These are phyloP conservation scores for Megaleporinus macrocephalus DNA, from an alignment of 2,113 vertebrate genomes.

Conservation along the genomic window DNA sequence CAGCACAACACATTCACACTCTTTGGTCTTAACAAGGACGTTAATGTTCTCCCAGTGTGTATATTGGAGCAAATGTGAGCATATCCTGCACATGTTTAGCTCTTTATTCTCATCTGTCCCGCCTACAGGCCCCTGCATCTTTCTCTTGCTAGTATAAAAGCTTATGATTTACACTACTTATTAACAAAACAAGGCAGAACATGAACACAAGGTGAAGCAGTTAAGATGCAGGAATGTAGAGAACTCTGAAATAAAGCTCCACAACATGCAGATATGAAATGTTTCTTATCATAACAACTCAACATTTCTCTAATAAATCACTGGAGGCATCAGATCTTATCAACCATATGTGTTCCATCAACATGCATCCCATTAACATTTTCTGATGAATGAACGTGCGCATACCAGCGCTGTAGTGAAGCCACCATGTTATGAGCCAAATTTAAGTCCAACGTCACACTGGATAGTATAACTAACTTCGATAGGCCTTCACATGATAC, in stretches of 20 bases:
- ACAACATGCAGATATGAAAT: not conserved
- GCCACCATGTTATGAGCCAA: no score
- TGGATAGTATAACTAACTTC: no score
- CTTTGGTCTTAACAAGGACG: constrained; percentile 20
- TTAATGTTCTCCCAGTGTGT: constrained; percentile 12
- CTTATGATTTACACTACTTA: constrained; percentile 19
- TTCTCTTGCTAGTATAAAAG: not conserved
- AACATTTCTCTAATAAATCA: not conserved
- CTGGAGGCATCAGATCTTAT: not conserved
- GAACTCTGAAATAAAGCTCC: not conserved
- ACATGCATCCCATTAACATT: not conserved
- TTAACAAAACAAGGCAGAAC: constrained; percentile 23
- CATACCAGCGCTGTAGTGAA: no score
- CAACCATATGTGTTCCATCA: not conserved
- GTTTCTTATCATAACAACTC: not conserved
- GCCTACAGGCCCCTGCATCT: not conserved
- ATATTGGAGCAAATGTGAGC: not conserved
- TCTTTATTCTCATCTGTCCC: not conserved
- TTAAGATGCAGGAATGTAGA: not conserved
- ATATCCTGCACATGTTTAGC: not conserved
- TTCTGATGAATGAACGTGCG: not conserved
- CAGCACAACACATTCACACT: not conserved
- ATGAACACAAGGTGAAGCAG: constrained; percentile 2
- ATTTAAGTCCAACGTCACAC: no score
- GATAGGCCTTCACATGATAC: no score